phyloP scores from a whole-genome alignment of 2,113 vertebrate genomes.

The Psettodes erumei region DNA sequence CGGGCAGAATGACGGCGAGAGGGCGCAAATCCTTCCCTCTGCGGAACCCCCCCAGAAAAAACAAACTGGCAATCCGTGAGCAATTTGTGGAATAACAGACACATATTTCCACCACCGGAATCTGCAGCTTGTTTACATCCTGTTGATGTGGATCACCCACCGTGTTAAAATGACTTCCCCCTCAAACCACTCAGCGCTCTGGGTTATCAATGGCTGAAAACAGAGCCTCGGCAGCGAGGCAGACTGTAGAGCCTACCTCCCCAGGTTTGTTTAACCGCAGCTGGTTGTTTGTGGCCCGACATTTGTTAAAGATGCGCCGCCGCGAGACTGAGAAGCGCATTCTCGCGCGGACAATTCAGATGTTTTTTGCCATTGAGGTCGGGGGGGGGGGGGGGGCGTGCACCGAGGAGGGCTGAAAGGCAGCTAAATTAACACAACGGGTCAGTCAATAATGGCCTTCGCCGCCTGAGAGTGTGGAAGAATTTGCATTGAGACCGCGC shows the following conservation, averaged over 20 bases:
- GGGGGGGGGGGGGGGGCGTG: constrained; percentile 56
- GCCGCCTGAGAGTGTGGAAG: constrained; percentile 73
- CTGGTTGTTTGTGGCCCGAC: constrained; percentile 71
- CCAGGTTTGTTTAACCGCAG: constrained; percentile 65
- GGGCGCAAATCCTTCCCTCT: constrained; percentile 21
- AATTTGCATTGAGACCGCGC: constrained; percentile 75
- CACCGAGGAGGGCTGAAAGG: constrained; percentile 78
- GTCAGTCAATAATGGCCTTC: constrained; percentile 75
- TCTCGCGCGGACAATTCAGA: constrained; percentile 69
- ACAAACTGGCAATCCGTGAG: neutral
- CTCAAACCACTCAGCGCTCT: constrained; percentile 42
- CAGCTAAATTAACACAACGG: constrained; percentile 79
- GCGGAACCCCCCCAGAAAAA: too few species aligned
- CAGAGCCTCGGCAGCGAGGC: constrained; percentile 36
- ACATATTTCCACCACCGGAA: constrained; percentile 43
- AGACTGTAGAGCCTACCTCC: constrained; percentile 47
- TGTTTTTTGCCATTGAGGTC: constrained; percentile 72
- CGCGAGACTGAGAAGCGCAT: constrained; percentile 67
- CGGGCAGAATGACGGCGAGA: constrained; percentile 39
- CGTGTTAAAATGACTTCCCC: constrained; percentile 47
- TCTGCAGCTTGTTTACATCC: constrained; percentile 56
- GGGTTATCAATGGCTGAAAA: constrained; percentile 64
- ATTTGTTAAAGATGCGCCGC: constrained; percentile 71
- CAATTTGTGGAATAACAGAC: constrained; percentile 61
- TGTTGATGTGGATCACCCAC: constrained; percentile 71